These are phyloP conservation scores for Gari tellinella DNA, from an alignment of 2,888 invertebrate genomes.

Conservation along the genomic window DNA sequence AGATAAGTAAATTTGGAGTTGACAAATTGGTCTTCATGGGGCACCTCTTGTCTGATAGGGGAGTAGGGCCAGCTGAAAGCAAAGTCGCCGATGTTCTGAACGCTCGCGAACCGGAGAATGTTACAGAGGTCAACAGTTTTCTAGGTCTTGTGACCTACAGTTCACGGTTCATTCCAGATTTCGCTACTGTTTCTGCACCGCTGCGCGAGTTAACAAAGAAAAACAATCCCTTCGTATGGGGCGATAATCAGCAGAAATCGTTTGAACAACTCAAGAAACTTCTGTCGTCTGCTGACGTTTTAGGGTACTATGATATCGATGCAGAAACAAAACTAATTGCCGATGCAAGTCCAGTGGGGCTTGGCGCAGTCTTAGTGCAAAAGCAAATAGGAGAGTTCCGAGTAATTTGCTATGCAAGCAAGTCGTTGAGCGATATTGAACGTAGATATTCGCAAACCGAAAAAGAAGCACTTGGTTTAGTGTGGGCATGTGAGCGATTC, in stretches of 20 bases:
- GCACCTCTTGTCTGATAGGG: conserved; percentile 23
- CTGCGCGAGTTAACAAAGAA: conserved; percentile 13
- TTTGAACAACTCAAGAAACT: conserved; percentile 25
- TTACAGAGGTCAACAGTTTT: conserved; percentile 40
- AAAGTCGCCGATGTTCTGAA: conserved; percentile 37
- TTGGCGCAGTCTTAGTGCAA: conserved; percentile 46
- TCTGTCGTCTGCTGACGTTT: neutral
- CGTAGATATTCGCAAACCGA: conserved; percentile 55
- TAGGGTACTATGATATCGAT: conserved; percentile 20
- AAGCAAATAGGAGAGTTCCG: conserved; percentile 33
- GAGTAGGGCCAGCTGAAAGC: conserved; percentile 19
- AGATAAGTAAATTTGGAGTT: conserved; percentile 57
- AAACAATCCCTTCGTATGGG: neutral
- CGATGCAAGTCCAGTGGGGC: conserved; percentile 48
- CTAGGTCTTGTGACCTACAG: conserved; percentile 38
- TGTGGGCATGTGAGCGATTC: conserved; percentile 70
- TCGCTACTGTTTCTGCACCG: no score
- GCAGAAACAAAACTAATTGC: conserved; percentile 14
- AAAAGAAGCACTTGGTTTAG: conserved; percentile 44
- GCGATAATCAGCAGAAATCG: conserved; percentile 10
- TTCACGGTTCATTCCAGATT: conserved; percentile 24
- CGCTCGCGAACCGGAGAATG: conserved; percentile 17
- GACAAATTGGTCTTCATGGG: conserved; percentile 34
- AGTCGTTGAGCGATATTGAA: conserved; percentile 39
- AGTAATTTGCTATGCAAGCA: conserved; percentile 47